A percentile compares a stretch with the other conserved stretches of the same genome.
These are phyloP conservation scores for Thereva nobilitata DNA, from an alignment of 2,888 invertebrate genomes.

Conservation along the genomic window DNA sequence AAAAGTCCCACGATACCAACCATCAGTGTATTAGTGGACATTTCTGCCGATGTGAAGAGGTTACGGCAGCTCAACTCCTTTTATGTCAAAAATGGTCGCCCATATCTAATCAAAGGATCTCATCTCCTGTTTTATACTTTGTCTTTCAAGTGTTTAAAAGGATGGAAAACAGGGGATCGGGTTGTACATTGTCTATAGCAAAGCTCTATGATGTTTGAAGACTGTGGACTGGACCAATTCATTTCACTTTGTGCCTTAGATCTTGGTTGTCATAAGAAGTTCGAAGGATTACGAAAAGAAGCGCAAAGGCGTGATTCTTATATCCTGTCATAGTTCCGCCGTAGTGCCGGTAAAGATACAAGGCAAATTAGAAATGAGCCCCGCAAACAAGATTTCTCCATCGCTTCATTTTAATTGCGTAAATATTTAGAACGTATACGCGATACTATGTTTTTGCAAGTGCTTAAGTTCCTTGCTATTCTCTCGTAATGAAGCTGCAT, in stretches of 20 bases:
- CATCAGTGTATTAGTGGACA: constrained; percentile 3
- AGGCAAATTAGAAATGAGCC: too few relatives aligned
- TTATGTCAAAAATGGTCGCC: constrained; percentile 40
- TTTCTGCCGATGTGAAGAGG: constrained; percentile 16
- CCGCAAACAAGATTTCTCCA: too few relatives aligned
- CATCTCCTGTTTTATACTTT: constrained; percentile 40
- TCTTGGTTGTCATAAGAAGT: too few relatives aligned
- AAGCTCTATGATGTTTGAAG: not conserved
- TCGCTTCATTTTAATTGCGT: too few relatives aligned
- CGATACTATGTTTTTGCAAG: too few relatives aligned
- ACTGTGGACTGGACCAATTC: constrained; percentile 5
- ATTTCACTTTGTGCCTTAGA: not conserved
- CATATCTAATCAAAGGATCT: constrained; percentile 37
- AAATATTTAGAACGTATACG: too few relatives aligned
- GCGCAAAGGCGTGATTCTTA: too few relatives aligned
- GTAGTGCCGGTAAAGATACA: too few relatives aligned
- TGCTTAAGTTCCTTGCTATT: too few relatives aligned
- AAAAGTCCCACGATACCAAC: constrained; percentile 24
- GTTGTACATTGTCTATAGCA: constrained; percentile 6
- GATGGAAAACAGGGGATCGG: constrained; percentile 22
- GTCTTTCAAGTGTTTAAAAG: constrained; percentile 38
- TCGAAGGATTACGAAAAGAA: too few relatives aligned
- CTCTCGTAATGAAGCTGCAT: too few relatives aligned
- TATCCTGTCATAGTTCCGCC: too few relatives aligned
- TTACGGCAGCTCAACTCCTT: constrained; percentile 34